Evolutionary conservation across 2,888 invertebrate species (phyloP), one percentile per base, ranked within the genome.

Genomic region (Arge pagana): DNA sequence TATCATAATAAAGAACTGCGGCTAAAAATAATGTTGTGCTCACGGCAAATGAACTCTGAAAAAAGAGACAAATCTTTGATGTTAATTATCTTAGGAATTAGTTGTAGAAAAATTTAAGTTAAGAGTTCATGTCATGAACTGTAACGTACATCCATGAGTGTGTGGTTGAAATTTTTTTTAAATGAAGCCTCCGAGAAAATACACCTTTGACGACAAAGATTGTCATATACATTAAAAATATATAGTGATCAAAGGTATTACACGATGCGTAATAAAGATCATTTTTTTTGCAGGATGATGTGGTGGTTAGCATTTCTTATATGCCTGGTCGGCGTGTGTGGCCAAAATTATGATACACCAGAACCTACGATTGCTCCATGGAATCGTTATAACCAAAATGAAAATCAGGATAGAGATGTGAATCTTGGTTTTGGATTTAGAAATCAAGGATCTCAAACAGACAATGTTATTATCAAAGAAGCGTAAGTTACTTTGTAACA

Each of bases 381-480:
- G 65, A 63, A 54, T 54, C 62, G 65, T 48, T 65, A 61, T 33
- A 68, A 69, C 5, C 64, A 67, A 2, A 57, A 54, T 13, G 57
- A 58, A 18, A 57, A 54, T 15, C 53, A 56, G 24, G 55, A 53
- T 3, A 42, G 59, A 39, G 66, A 68, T 39, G 53, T 50, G 15
- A 59, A 54, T 50, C 11, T 48, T 31, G 59, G 54, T 15, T 57
- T 45, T 23, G 35, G 35, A 24, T 26, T 24, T 35, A 58, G 60
- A 33, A 56, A 45, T 35, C n/a, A 52, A 4, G 55, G 42, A 6
- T 40, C 18, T 4, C 52, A 53, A 45, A 54, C 53, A 15, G 68
- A 70, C 24, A 68, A 64, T 60, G 43, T 71, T 19, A 69, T 74
- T 28, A 62, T 74, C 40, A 71, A 68, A 65, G 73, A 74, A 55